A percentile compares a stretch with the other conserved stretches of the same genome.
Conservation (phyloP, 2,888 invertebrate genomes). For the Taphrorychus bicolor region DNA sequence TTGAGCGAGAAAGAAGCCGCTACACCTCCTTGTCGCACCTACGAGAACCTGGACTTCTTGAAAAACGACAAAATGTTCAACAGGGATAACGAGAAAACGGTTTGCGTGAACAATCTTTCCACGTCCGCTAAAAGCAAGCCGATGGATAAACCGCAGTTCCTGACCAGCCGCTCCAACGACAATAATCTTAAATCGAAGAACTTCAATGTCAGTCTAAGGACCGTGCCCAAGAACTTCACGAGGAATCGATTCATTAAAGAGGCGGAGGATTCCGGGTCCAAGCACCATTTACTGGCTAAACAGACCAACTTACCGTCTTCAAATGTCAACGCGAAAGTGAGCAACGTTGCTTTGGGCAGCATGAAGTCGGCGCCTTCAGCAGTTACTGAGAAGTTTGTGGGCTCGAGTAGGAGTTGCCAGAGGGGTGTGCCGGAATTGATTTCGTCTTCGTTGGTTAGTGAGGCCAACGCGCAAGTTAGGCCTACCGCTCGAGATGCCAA, state of each 20-base stretch:
- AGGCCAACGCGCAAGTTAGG: conserved; percentile 39
- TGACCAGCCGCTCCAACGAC: conserved; percentile 15
- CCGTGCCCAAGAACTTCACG: conserved; percentile 58
- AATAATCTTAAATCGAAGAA: conserved; percentile 49
- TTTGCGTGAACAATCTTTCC: conserved; percentile 45
- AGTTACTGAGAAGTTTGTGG: conserved; percentile 55
- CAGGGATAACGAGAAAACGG: conserved; percentile 45
- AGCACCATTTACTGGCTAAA: conserved; percentile 41
- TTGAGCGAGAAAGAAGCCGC: not conserved
- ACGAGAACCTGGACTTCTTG: conserved; percentile 56
- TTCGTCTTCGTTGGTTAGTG: conserved; percentile 45
- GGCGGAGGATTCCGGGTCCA: conserved; percentile 44
- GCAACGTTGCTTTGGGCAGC: conserved; percentile 52
- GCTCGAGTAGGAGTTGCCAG: conserved; percentile 12
- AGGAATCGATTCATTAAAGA: conserved; percentile 54
- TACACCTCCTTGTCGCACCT: conserved; percentile 48
- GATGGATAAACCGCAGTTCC: conserved; percentile 17
- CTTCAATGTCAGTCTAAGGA: conserved; percentile 50
- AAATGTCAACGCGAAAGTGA: conserved; percentile 37
- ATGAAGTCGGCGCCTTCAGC: conserved; percentile 43
- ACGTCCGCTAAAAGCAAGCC: conserved; percentile 28
- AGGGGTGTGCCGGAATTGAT: conserved; percentile 48
- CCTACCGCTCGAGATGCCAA: not conserved
- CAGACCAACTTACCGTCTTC: conserved; percentile 40
- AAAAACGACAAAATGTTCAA: conserved; percentile 53